Evolutionary conservation across 2,797 vertebrate genomes (phyloP).

Genomic region (Rhyacichthys aspro): DNA sequence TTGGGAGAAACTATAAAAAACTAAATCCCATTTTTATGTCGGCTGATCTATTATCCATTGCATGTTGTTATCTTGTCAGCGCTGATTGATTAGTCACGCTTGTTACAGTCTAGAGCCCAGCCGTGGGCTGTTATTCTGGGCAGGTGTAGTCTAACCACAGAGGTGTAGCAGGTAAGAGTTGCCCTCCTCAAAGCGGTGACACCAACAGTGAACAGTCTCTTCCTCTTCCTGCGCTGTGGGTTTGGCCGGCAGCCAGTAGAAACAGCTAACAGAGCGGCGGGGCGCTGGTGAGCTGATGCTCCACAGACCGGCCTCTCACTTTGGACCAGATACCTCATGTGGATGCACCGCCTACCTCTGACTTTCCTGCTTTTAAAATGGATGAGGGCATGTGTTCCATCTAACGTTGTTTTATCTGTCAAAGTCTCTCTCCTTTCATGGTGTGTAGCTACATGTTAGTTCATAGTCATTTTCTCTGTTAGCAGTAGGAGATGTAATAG

Average conservation of each 20-base stretch:
- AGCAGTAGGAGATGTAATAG: no score
- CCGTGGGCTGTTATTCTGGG: constrained; percentile 23
- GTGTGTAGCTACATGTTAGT: no score
- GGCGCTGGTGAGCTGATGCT: constrained; percentile 25
- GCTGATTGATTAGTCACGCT: no score
- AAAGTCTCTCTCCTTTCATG: no score
- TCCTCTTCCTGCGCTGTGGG: constrained; percentile 32
- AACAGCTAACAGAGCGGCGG: constrained; percentile 15
- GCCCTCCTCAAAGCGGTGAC: constrained; percentile 4
- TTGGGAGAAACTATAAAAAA: no score
- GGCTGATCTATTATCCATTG: no score
- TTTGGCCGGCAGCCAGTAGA: constrained; percentile 19
- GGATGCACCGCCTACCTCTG: constrained; percentile 9
- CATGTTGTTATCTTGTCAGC: no score
- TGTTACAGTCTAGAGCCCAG: constrained; percentile 2
- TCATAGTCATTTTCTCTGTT: no score
- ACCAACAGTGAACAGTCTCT: constrained; percentile 5
- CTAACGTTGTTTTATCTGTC: no score
- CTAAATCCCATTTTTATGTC: no score
- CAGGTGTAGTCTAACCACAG: constrained; percentile 21
- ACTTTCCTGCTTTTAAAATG: not conserved
- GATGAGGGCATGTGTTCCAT: no score
- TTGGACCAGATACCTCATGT: constrained; percentile 11
- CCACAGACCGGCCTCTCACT: constrained; percentile 11
- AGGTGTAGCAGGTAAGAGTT: constrained; percentile 8